Percentiles rank a stretch among this genome's conserved stretches.
Conservation (phyloP, 1,140 invertebrate genomes). For the Paralvinella palmiformis region DNA sequence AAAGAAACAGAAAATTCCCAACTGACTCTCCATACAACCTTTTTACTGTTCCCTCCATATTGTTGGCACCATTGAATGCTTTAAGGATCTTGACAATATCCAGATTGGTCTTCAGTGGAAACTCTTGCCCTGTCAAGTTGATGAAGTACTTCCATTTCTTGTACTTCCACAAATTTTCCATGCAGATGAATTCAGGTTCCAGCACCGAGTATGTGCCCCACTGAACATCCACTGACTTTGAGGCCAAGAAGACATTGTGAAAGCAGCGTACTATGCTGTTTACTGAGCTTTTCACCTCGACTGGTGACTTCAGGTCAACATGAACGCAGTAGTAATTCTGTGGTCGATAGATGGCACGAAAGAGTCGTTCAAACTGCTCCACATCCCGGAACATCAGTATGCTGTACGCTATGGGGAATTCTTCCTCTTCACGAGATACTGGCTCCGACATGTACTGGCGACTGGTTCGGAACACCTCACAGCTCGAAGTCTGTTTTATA, state of each 20-base stretch:
- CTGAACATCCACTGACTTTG: constrained; percentile 10
- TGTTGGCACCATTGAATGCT: constrained; percentile 34
- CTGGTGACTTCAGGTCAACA: constrained; percentile 32
- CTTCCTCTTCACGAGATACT: constrained; percentile 23
- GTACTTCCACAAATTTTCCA: constrained; percentile 25
- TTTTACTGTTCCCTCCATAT: constrained; percentile 23
- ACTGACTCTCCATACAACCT: background rate
- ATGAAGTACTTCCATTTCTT: constrained; percentile 29
- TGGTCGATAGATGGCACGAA: constrained; percentile 40
- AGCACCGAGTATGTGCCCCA: constrained; percentile 22
- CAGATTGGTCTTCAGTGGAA: constrained; percentile 38
- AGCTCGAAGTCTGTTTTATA: constrained; percentile 18
- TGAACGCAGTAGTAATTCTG: constrained; percentile 49
- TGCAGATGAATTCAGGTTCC: constrained; percentile 31
- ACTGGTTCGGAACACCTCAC: constrained; percentile 25
- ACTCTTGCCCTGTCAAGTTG: constrained; percentile 36
- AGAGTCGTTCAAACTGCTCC: constrained; percentile 37
- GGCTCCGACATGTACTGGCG: constrained; percentile 11
- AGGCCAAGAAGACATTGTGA: constrained; percentile 22
- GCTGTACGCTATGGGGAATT: constrained; percentile 34
- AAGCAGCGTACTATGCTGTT: constrained; percentile 25
- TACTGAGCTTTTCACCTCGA: constrained; percentile 23
- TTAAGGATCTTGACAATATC: constrained; percentile 40
- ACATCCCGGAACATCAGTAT: constrained; percentile 30
- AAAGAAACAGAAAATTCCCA: background rate